Conservation (phyloP, 2,113 vertebrate genomes). For the Chauna torquata region DNA sequence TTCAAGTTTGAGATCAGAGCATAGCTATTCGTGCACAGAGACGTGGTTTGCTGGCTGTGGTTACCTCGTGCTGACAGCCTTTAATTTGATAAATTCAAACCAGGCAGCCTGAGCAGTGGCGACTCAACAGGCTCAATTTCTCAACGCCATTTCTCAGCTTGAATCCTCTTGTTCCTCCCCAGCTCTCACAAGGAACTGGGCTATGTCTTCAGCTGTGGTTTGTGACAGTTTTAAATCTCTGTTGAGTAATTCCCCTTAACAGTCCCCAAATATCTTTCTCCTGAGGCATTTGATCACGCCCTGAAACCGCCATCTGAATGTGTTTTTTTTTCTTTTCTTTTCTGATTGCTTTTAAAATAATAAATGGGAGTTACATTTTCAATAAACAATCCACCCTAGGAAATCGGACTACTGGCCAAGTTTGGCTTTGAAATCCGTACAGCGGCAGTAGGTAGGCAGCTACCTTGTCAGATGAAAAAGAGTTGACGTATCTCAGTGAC, state of each 20-base stretch:
- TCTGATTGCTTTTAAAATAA: background rate
- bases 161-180: background rate
- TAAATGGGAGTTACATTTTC: background rate
- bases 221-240: background rate
- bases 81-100: background rate
- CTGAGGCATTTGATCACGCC: background rate
- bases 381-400: background rate
- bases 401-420: background rate
- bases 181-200: background rate
- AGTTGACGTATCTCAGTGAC: background rate
- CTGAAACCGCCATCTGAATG: background rate
- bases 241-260: background rate
- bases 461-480: rapidly evolving
- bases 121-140: background rate
- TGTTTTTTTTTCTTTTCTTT: background rate
- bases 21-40: background rate
- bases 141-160: background rate
- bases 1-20: background rate
- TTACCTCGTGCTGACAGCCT: background rate
- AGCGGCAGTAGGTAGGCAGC: background rate
- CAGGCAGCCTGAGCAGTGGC: background rate
- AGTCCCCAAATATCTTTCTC: background rate
- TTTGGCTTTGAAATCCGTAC: background rate
- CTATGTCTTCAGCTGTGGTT: background rate
- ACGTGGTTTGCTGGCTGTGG: background rate